phyloP scores from a whole-genome alignment of 2,113 vertebrate species.

The Serilophus lunatus region DNA sequence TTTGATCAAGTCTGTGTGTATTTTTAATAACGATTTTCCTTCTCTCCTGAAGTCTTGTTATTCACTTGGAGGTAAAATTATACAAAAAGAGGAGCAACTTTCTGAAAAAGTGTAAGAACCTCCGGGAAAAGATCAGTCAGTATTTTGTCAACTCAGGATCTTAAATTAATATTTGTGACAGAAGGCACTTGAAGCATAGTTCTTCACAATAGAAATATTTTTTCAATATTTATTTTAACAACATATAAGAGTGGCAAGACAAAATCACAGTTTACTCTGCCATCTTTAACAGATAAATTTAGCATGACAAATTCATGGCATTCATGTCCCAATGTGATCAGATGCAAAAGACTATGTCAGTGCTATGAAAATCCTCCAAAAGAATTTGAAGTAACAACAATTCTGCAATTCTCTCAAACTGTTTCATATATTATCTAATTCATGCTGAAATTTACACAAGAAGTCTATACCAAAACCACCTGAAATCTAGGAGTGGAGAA shows the following conservation, averaged over 20 bases:
- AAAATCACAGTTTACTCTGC: background rate
- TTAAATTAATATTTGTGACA: background rate
- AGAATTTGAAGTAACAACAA: background rate
- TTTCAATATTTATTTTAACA: background rate
- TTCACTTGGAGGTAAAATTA: conserved; percentile 52
- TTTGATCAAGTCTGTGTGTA: conserved; percentile 51
- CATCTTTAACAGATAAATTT: background rate
- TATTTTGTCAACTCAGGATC: background rate
- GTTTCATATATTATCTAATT: background rate
- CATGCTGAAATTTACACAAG: background rate
- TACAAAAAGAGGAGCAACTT: conserved; percentile 30
- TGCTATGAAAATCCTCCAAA: background rate
- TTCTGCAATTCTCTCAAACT: background rate
- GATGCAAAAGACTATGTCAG: background rate
- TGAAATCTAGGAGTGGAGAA: background rate
- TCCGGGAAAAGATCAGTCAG: background rate
- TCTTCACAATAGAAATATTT: background rate
- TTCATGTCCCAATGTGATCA: background rate
- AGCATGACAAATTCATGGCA: background rate
- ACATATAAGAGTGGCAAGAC: background rate
- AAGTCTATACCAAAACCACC: background rate
- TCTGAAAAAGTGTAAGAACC: conserved; percentile 15
- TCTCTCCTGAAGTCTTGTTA: conserved; percentile 21
- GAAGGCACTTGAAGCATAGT: background rate
- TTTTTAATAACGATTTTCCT: conserved; percentile 56